Conservation (phyloP, 2,888 invertebrate species). For the Trichogramma dendrolimi region DNA sequence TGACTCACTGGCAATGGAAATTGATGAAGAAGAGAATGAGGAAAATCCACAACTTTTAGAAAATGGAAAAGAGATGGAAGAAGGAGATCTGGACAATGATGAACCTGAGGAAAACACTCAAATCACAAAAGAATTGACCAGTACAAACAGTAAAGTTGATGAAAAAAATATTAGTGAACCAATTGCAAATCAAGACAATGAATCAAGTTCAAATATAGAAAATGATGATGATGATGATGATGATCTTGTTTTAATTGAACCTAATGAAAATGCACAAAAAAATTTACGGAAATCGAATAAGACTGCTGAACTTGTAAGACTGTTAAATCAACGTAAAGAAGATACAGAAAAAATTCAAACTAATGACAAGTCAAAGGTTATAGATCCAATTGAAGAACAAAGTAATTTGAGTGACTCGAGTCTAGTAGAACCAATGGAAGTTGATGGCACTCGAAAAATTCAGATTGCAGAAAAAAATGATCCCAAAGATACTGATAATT, state of each 20-base stretch:
- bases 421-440: constrained; percentile 39
- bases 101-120: not conserved
- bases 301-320: constrained; percentile 42
- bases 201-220: not conserved
- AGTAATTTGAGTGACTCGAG: constrained; percentile 37
- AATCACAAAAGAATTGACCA: not conserved
- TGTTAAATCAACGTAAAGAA: constrained; percentile 42
- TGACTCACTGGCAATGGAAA: not conserved
- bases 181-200: not conserved
- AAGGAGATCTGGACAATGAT: not conserved
- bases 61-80: constrained; percentile 2
- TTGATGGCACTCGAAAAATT: constrained; percentile 32
- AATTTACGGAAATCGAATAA: constrained; percentile 36
- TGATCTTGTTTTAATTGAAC: constrained; percentile 30
- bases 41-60: not conserved
- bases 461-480: constrained; percentile 10
- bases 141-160: no score
- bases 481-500: constrained; percentile 4
- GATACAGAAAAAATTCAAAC: constrained; percentile 42
- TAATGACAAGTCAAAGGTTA: constrained; percentile 45
- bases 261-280: constrained; percentile 32
- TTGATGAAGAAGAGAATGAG: not conserved
- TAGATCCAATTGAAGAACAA: constrained; percentile 49
- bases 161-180: no score
- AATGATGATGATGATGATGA: constrained; percentile 6